Evolutionary conservation across 2,797 vertebrate species (phyloP), one percentile per base, ranked within the genome.

Genomic region (Streptopelia turtur): DNA sequence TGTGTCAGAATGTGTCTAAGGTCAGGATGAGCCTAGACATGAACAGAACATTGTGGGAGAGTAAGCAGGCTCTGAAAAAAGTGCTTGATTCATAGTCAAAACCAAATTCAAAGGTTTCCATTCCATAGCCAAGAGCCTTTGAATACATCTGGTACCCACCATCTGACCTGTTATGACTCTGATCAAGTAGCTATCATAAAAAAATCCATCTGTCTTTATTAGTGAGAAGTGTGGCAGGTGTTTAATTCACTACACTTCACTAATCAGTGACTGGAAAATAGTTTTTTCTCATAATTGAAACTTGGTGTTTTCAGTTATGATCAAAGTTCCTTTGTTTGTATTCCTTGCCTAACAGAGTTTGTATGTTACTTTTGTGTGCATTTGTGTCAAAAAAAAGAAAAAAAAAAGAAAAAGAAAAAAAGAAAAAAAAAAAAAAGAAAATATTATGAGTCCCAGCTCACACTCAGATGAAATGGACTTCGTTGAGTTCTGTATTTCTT

Each of bases 191-290:
- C 27, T 86, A 43, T 39, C 27, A 49, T 50, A 89, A 80, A 74
- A 12, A 83, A 93, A 81, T 91, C 81, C 79, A 72, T 96, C 68
- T 96, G 88, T 68, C 37, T 61, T 81, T 86, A 90, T 96, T 83
- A 94, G 35, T 63, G 24, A 61, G 63, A 88, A 91, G 39, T 59
- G 37, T 88, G 50, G 30, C 76, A 96, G 69, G 69, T 94, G 50
- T 88, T 91, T 91, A 91, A 90, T 88, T 86, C 63, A 65, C 50
- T 86, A 49, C 24, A 76, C 1, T 84, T 89, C 53, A 88, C 61
- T 95, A 83, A 76, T 65, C 81, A 77, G 24, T 30, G 7, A 91
- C 24, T 5, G 10, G 41, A 91, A 90, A 63, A 65, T 50, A 35
- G 2, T 59, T 80, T 85, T 83, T 53, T 17, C 49, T 79, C 10